Conservation (phyloP, 2,797 vertebrate species). For the Ptychadena robeensis region DNA sequence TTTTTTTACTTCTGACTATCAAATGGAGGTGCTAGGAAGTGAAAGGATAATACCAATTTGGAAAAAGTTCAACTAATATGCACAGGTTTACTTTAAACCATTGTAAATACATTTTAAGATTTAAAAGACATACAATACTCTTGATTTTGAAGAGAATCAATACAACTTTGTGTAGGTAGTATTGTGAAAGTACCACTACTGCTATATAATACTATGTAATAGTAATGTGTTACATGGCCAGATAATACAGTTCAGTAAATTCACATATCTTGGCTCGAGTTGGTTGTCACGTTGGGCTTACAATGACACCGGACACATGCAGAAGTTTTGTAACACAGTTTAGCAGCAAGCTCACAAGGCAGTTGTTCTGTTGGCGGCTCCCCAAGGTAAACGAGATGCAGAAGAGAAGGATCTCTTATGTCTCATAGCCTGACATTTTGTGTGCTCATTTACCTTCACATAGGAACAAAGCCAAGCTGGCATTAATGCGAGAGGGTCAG, state of each 20-base stretch:
- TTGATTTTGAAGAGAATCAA: neutral
- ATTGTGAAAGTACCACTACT: no score
- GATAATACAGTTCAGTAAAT: neutral
- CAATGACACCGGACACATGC: conserved; percentile 29
- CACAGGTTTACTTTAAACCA: no score
- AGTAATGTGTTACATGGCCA: neutral
- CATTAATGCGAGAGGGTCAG: conserved; percentile 59
- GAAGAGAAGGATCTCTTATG: conserved; percentile 50
- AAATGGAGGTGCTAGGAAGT: no score
- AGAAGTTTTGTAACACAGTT: conserved; percentile 27
- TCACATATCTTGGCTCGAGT: neutral
- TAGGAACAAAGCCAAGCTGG: conserved; percentile 61
- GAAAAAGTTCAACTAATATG: no score
- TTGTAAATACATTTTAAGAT: neutral
- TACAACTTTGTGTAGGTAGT: neutral
- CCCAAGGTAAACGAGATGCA: conserved; percentile 55
- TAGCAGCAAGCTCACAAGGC: conserved; percentile 36
- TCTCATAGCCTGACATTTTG: conserved; percentile 60
- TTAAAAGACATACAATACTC: neutral
- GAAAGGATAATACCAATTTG: no score
- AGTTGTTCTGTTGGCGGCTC: conserved; percentile 52
- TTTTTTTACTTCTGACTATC: no score
- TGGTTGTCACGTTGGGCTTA: neutral
- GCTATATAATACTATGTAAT: no score
- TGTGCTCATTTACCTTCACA: conserved; percentile 61